Evolutionary conservation across 2,113 vertebrate species (phyloP).

Genomic region (Acrocephalus kingi): DNA sequence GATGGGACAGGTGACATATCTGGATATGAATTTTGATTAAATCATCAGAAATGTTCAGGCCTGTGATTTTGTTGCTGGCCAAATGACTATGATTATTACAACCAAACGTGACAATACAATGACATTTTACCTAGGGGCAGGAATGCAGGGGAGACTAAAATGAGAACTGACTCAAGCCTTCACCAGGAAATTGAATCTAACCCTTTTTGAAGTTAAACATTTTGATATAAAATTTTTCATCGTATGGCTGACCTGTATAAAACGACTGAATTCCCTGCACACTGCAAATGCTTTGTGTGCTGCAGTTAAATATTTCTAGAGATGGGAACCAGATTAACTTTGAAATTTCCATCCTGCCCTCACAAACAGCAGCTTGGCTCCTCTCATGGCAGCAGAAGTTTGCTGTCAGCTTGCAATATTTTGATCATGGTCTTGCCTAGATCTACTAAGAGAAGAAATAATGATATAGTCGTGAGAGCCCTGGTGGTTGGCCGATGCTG

Average conservation of each 20-base stretch:
- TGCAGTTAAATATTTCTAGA: conserved; percentile 36
- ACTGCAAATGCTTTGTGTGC: background rate
- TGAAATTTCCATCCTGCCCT: conserved; percentile 25
- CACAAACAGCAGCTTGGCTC: background rate
- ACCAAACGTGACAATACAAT: conserved; percentile 42
- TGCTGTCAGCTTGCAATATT: background rate
- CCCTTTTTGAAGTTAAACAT: conserved; percentile 57
- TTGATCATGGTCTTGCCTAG: conserved; percentile 45
- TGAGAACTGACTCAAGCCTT: conserved; percentile 14
- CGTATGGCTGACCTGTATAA: conserved; percentile 32
- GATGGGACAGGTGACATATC: background rate
- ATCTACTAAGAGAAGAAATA: conserved; percentile 24
- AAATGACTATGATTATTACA: conserved; percentile 20
- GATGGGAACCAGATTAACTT: conserved; percentile 45
- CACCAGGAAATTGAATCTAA: conserved; percentile 50
- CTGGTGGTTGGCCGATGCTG: background rate
- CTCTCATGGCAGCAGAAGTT: background rate
- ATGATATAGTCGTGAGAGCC: background rate
- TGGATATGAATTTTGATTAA: conserved; percentile 49
- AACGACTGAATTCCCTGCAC: background rate
- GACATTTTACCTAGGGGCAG: conserved; percentile 55
- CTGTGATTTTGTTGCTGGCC: conserved; percentile 35
- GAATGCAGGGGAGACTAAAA: conserved; percentile 44
- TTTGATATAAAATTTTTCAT: conserved; percentile 61
- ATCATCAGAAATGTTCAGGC: background rate